Evolutionary conservation across 2,797 vertebrate genomes (phyloP), one percentile per base, ranked within the genome.

Genomic region (Paramormyrops hopkinsi): DNA sequence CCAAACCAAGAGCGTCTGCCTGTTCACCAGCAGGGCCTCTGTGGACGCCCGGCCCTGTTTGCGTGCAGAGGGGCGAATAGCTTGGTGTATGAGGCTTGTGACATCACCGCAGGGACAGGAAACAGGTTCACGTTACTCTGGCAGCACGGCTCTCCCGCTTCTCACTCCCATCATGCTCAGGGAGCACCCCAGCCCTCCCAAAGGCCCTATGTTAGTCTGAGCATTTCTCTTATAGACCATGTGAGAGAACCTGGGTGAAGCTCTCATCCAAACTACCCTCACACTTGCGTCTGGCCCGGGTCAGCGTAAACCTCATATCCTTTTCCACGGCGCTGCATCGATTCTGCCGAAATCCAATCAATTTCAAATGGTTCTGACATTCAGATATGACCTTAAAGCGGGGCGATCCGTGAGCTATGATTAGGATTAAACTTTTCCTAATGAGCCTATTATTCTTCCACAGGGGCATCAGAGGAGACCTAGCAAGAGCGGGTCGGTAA

Each of bases 301-400:
- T 96, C 93, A 94, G 93, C 94, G 93, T 91, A 92, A 69, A 96
- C 94, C 97, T 97, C 97, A 98, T 98, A 99, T 99, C 99, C 98
- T 99, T 99, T 98, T 97, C 96, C 96, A 95, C 97, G 98, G 98
- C 98, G 97, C 99, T 97, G 98, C 97, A 99, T 99, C 98, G 98
- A 99, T 99, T 99, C 97, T 97, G 97, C 99, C 99, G 98, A 98
- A 96, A 97, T 96, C 96, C 97, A 97, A 99, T 99, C 98, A 99
- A 99, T 99, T 97, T 97, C 95, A 97, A 98, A 98, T 97, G 97
- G 95, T 98, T 98, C 97, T 98, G 98, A 99, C 98, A 99, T 99
- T 99, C 98, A 98, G 97, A 98, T 97, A 97, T 99, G 98, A 99
- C 98, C 98, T 99, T 99, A 99, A 98, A 97, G 97, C 97, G 95